Evolutionary conservation across 2,113 vertebrate genomes (phyloP), one percentile per base, ranked within the genome.

Genomic region (Monarcha castaneiventris): DNA sequence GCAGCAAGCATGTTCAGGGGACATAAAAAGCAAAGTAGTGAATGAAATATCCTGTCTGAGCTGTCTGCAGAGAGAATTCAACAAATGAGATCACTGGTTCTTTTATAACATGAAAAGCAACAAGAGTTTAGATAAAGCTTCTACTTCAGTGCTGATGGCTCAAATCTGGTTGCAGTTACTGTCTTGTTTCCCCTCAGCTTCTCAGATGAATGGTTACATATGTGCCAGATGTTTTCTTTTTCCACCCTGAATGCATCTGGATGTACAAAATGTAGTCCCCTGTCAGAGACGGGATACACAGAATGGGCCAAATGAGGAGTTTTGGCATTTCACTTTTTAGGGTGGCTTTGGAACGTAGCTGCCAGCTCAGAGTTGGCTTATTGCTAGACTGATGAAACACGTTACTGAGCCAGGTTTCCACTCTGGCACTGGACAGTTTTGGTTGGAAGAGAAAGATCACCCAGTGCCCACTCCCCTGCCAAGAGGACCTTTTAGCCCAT

Each of bases 361-460:
- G 35, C 54, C 26, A 59, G 16, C 33, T 77, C 35, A 44, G 32
- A 62, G 35, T 13, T 68, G 25, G 5, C 1, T 80, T 80, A 29
- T 17, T 59, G 39, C 16, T 80, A 25, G 63, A 48, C 44, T 55
- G 43, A 32, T 58, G 49, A 16, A 76, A 73, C 8, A 19, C 2
- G 0, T 29, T 52, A 21, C 6, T 61, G 69, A 73, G 43, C 2
- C 11, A 41, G 3, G 2, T 49, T 73, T 77, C 25, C 25, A 48
- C 18, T 27, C 44, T 61, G 11, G 13, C 4, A 1, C 17, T 17
- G 46, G 9, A 26, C 0, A 0, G 62, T 32, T 61, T 62, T 17
- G 46, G 16, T 18, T 62, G n/a, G 21, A 21, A 46, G 61, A 52
- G 19, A 61, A n/a, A 22, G 30, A 23, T 54, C 29, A 61, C 9